Evolutionary conservation across 1,140 invertebrate species (phyloP), one percentile per base, ranked within the genome.

Genomic region (Trissolcus basalis): DNA sequence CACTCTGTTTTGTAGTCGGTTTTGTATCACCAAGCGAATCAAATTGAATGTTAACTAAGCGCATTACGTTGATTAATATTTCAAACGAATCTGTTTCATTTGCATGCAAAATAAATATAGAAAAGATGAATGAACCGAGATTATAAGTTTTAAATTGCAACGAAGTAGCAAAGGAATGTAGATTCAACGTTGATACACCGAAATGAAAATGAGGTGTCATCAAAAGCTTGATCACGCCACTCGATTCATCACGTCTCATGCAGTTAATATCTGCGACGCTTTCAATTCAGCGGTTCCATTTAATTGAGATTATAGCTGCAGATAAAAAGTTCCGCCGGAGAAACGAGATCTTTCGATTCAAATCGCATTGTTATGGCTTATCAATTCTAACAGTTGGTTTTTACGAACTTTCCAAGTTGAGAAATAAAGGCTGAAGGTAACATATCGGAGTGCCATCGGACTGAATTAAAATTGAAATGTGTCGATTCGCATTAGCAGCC

Each of bases 191-290:
- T 53, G 48, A 63, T 63, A 54, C 33, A 54, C n/a, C 27, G 0
- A 41, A 45, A 48, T 39, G 12, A 45, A 63, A 63, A 50, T 47
- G 49, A 53, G 32, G 58, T 43, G 58, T 61, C 49, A 53, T 63
- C 39, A 45, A 47, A 63, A 53, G 49, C 59, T 63, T 63, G 49
- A 44, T 63, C 43, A 45, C 44, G 12, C 49, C 16, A 12, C 49
- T 64, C 54, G 60, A 54, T 64, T 64, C 45, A 54, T 64, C 44
- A 54, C 48, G 54, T 47, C 11, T 48, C 13, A 48, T 64, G 4
- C 32, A 27, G 43, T 63, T 63, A 65, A 64, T 49, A 64, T 47
- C 54, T 55, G 43, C 19, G 51, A 55, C 43, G 51, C 32, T 55
- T 55, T 45, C 27, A 65, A 41, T 27, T 47, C 14, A 55, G 55